These are phyloP conservation scores for Scortum barcoo DNA, from an alignment of 2,113 vertebrate genomes.

Conservation along the genomic window DNA sequence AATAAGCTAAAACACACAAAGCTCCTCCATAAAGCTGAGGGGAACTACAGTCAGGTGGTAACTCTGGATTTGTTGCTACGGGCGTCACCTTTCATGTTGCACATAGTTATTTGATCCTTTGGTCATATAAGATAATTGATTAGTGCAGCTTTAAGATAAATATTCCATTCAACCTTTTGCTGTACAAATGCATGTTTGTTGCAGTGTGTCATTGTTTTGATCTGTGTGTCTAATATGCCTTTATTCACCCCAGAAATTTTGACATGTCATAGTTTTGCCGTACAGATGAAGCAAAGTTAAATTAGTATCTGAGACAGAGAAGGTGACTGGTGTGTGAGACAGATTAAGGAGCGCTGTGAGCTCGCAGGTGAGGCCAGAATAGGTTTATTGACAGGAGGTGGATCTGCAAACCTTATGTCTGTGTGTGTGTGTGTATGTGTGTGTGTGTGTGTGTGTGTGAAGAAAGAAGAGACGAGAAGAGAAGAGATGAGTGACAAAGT, in stretches of 20 bases:
- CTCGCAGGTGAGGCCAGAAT: background rate
- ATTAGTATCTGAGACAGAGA: background rate
- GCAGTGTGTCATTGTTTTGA: no score
- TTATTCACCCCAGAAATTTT: background rate
- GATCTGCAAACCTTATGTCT: background rate
- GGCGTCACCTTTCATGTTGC: background rate
- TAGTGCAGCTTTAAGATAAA: background rate
- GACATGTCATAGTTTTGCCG: background rate
- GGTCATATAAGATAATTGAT: background rate
- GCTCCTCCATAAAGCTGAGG: background rate
- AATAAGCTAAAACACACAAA: background rate
- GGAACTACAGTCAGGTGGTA: background rate
- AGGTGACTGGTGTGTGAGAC: background rate
- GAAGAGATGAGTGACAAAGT: constrained; percentile 34
- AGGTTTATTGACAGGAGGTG: background rate
- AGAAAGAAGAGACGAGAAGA: no score
- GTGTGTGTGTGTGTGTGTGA: background rate
- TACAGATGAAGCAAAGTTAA: background rate
- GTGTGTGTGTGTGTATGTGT: background rate
- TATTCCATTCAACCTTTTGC: background rate
- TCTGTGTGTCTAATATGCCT: no score
- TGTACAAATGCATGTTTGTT: no score
- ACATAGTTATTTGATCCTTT: background rate
- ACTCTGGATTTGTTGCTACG: background rate
- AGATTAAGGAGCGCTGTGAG: constrained; percentile 4